Evolutionary conservation across 2,888 invertebrate species (phyloP).

Genomic region (Ochropleura plecta): DNA sequence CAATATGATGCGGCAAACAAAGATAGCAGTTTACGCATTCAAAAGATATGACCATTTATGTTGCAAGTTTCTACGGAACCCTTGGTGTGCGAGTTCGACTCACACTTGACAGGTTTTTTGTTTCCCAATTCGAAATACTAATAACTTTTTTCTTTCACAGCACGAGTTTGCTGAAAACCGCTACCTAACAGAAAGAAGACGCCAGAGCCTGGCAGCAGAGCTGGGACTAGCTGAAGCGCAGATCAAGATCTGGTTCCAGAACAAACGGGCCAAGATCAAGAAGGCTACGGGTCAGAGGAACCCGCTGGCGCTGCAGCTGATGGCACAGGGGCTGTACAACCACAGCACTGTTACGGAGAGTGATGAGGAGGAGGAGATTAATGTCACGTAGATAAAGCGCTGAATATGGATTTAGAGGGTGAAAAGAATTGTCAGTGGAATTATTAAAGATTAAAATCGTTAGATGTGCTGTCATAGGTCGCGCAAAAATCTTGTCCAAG

Average conservation of each 20-base stretch:
- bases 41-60: too few species aligned
- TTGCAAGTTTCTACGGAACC: too few species aligned
- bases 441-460: not conserved
- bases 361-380: constrained; percentile 91
- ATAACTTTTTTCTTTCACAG: constrained; percentile 73
- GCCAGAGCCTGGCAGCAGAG: constrained; percentile 97
- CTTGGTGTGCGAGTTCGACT: too few species aligned
- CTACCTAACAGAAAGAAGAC: constrained; percentile 97
- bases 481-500: not conserved
- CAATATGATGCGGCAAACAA: too few species aligned
- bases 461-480: not conserved
- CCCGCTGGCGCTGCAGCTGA: constrained; percentile 96
- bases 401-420: not conserved
- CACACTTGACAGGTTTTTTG: too few species aligned
- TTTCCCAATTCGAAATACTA: not conserved
- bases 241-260: constrained; percentile 99
- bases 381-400: not conserved
- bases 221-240: constrained; percentile 98
- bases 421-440: not conserved
- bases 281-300: constrained; percentile 96
- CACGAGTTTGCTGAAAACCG: constrained; percentile 98
- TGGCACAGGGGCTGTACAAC: constrained; percentile 98
- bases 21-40: too few species aligned
- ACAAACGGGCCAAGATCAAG: constrained; percentile 99
- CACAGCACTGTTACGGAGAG: constrained; percentile 92